Conservation (phyloP, 1,140 invertebrate genomes). For the Anastatus disparis region DNA sequence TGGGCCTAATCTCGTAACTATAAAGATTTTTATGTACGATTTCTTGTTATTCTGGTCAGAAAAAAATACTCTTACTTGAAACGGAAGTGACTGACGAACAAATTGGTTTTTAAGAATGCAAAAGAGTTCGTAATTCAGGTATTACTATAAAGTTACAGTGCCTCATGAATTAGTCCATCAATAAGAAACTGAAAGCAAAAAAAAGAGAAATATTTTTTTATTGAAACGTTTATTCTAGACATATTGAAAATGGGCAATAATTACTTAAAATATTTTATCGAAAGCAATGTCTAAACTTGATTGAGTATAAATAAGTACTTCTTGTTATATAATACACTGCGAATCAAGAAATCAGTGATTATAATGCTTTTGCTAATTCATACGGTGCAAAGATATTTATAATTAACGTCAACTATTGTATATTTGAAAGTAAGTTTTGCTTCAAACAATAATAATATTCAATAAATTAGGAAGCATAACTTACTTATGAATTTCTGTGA, state of each 20-base stretch:
- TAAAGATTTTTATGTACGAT: neutral
- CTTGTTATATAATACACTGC: neutral
- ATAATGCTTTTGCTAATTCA: conserved; percentile 11
- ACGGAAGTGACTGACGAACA: conserved; percentile 7
- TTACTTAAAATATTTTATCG: conserved; percentile 36
- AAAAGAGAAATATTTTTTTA: conserved; percentile 35
- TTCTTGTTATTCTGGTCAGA: conserved; percentile 32
- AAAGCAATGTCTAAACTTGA: neutral
- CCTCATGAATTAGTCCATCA: conserved; percentile 28
- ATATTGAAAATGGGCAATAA: conserved; percentile 25
- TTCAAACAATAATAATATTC: neutral
- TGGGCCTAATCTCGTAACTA: conserved; percentile 1
- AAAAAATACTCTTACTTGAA: conserved; percentile 32
- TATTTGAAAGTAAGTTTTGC: conserved; percentile 11
- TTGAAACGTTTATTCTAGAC: conserved; percentile 22
- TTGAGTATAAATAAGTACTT: conserved; percentile 25
- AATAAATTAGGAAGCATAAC: neutral
- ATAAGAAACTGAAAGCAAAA: conserved; percentile 25
- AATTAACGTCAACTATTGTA: conserved; percentile 22
- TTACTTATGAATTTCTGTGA: conserved; percentile 6
- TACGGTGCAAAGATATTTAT: conserved; percentile 16
- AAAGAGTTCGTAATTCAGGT: conserved; percentile 17
- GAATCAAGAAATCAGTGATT: neutral
- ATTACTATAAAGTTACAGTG: conserved; percentile 25
- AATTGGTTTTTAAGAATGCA: conserved; percentile 16